These are phyloP conservation scores for Calliphora vicina DNA, from an alignment of 1,140 invertebrate genomes.

Conservation along the genomic window DNA sequence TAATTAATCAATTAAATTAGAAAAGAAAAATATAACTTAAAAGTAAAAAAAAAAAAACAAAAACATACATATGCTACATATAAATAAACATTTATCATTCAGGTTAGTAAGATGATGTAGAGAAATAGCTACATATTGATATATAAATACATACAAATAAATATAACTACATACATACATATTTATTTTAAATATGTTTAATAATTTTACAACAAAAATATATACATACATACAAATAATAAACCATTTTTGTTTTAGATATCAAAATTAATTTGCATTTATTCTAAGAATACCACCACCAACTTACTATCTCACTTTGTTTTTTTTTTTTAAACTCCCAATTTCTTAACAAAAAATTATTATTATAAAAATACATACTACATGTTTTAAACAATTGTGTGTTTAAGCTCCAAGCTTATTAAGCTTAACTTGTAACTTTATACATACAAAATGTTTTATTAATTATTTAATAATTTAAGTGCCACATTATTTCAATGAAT, in stretches of 20 bases:
- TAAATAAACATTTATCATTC: slow-evolving; percentile 9
- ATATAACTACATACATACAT: neutral
- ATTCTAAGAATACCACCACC: neutral
- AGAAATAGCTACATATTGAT: neutral
- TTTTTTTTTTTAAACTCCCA: neutral
- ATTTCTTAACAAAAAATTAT: no score
- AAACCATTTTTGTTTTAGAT: neutral
- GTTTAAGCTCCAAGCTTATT: neutral
- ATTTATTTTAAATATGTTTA: neutral
- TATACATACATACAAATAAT: neutral
- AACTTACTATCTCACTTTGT: neutral
- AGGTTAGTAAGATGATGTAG: neutral
- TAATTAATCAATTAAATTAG: slow-evolving; percentile 35
- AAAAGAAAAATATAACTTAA: no score
- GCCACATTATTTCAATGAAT: slow-evolving; percentile 15
- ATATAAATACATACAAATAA: neutral
- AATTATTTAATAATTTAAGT: slow-evolving; percentile 21
- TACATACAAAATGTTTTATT: neutral
- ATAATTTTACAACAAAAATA: neutral
- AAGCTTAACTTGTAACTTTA: neutral
- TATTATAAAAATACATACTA: no score
- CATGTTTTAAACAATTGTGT: neutral
- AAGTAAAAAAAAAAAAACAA: neutral
- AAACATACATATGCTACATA: neutral
- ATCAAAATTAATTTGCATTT: neutral